Percentiles rank a stretch among this genome's conserved stretches.
phyloP scores from a whole-genome alignment of 92 coral and sea anemone species.

The Chrysogorgia sp. region DNA sequence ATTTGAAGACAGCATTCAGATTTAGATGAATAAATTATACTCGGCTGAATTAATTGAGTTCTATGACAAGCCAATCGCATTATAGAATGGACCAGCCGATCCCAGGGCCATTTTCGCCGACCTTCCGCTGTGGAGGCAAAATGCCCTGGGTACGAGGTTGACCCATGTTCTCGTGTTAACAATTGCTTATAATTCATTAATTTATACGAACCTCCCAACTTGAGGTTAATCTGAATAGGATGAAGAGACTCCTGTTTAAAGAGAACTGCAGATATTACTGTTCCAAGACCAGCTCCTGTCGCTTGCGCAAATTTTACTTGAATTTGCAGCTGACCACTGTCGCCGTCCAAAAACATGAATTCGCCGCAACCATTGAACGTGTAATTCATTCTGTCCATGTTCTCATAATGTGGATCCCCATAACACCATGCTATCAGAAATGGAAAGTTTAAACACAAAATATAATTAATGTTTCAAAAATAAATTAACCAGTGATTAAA shows the following conservation, averaged over 20 bases:
- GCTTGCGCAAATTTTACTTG: constrained; percentile 30
- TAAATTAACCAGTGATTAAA: no score
- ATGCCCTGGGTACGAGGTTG: no score
- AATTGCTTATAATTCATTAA: neutral
- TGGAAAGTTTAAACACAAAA: neutral
- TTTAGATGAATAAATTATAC: no score
- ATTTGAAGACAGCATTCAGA: no score
- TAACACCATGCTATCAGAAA: neutral
- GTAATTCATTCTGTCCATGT: constrained; percentile 17
- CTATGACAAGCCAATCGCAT: no score
- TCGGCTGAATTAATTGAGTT: no score
- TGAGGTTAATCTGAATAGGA: constrained; percentile 18
- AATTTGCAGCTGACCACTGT: neutral
- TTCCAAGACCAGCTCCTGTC: constrained; percentile 35
- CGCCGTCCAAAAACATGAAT: constrained; percentile 4
- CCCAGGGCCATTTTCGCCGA: no score
- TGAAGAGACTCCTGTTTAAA: neutral
- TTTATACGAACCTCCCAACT: neutral
- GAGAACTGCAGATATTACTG: constrained; percentile 34
- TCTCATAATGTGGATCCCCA: constrained; percentile 36
- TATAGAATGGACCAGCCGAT: no score
- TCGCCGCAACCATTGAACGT: constrained; percentile 44
- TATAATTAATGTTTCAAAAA: no score
- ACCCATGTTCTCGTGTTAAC: neutral
- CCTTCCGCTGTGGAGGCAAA: no score